Base-by-base conservation (phyloP, 2,888 invertebrate species). In the Entomobrya multifasciata region DNA sequence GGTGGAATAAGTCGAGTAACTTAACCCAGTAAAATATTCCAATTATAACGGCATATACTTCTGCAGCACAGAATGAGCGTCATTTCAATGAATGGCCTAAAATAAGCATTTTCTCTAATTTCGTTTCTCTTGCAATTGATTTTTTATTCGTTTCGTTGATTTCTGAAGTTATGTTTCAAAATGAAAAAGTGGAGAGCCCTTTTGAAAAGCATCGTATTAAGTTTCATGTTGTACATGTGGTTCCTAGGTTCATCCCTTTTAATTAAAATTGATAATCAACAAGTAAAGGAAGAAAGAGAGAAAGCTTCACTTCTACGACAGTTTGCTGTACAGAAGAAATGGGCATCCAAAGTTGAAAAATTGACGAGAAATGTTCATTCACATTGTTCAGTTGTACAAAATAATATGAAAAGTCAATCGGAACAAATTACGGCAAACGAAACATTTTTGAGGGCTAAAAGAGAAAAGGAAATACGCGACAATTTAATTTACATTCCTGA, bases 401-500 rank as follows among this genome's bases (percentile, higher is more conserved):
- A 20, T 20, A 25, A 22, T 22, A 67, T n/a, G 13, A 6, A 30
- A 30, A n/a, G 4, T n/a, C 11, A 41, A n/a, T 13, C 30, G 13
- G 27, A 30, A 30, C 17, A 20, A 55, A 49, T n/a, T n/a, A n/a
- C 22, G 8, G 41, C 78, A 0, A 41, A 36, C 5, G 67, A 52
- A 49, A 62, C 17, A 20, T n/a, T 81, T 20, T 49, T 36, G n/a
- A 25, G 47, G 15, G 88, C 86, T 2, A 70, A 78, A 55, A 77
- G 65, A 41, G 84, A 87, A 27, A 89, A 90, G 44, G 30, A 84
- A 15, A 17, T 89, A 4, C 65, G 88, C 0, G 89, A 90, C 36
- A 88, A 88, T 62, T 36, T 91, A 11, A 78, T 90, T 27, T 90
- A 86, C 55, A 83, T 91, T 49, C 89, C 90, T n/a, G 76, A 88